Conservation (phyloP, 2,797 vertebrate genomes). For the Apogon talboti region DNA sequence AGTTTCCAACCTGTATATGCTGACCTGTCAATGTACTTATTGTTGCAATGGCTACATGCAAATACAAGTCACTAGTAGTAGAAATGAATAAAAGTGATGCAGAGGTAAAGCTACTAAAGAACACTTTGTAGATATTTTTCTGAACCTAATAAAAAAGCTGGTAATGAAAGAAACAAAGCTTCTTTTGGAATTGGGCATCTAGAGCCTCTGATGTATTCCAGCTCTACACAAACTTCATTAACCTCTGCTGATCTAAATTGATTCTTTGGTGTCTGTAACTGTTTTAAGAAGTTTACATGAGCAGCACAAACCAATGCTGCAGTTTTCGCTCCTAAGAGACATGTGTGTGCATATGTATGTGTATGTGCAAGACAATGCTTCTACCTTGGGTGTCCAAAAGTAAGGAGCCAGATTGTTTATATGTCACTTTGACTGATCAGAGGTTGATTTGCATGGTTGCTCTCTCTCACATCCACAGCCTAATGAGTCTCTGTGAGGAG, state of each 20-base stretch:
- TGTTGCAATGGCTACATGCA: no score
- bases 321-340: constrained; percentile 9
- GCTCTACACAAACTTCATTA: constrained; percentile 51
- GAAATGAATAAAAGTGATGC: no score
- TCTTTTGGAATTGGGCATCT: not conserved
- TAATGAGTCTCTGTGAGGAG: constrained; percentile 67
- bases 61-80: no score
- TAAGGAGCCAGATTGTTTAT: constrained; percentile 44
- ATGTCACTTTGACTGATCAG: constrained; percentile 64
- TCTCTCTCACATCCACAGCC: constrained; percentile 30
- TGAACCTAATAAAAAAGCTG: not conserved
- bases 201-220: not conserved
- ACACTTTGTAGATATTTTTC: no score
- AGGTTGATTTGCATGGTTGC: constrained; percentile 59
- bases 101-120: no score
- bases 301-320: constrained; percentile 1
- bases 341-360: constrained; percentile 11
- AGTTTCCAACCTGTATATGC: no score
- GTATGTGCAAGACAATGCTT: constrained; percentile 8
- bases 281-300: not conserved
- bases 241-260: constrained; percentile 4
- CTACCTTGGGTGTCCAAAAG: constrained; percentile 33
- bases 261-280: not conserved
- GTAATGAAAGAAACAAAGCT: not conserved
- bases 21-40: no score